These are phyloP conservation scores for Metallyticus violacea DNA, from an alignment of 2,888 invertebrate species.

Conservation along the genomic window DNA sequence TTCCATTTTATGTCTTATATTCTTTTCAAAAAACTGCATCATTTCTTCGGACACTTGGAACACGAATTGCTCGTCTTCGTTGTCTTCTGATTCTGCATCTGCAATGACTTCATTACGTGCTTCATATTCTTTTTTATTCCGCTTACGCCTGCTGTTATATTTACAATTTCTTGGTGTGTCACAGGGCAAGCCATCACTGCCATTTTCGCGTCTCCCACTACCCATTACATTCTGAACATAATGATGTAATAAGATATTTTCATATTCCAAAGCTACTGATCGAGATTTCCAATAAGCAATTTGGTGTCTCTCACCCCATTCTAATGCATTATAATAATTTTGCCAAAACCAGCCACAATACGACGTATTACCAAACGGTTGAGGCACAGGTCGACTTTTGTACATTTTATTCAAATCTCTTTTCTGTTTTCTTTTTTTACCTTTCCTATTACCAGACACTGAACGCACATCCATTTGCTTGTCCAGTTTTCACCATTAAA, in stretches of 20 bases:
- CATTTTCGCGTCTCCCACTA: not conserved
- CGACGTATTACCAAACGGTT: not conserved
- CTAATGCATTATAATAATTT: conserved; percentile 30
- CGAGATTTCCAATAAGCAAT: conserved; percentile 61
- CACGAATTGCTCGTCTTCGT: conserved; percentile 45
- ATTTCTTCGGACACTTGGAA: conserved; percentile 63
- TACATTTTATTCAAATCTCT: not conserved
- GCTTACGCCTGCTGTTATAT: not conserved
- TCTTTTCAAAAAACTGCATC: conserved; percentile 59
- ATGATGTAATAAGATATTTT: conserved; percentile 55
- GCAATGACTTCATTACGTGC: not conserved
- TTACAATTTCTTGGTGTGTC: not conserved
- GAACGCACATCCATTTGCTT: too few relatives aligned
- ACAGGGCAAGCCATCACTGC: not conserved
- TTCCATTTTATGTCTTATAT: conserved; percentile 55
- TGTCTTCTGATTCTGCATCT: conserved; percentile 37
- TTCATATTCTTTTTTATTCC: too few relatives aligned
- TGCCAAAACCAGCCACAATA: conserved; percentile 32
- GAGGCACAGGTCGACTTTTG: not conserved
- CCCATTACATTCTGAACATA: conserved; percentile 46
- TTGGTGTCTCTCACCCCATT: conserved; percentile 56
- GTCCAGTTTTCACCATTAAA: too few relatives aligned
- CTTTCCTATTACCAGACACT: not conserved
- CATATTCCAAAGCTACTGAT: conserved; percentile 55
- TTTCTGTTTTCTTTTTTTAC: not conserved